Conservation (phyloP, 1,140 invertebrate genomes). For the Penaeus indicus region DNA sequence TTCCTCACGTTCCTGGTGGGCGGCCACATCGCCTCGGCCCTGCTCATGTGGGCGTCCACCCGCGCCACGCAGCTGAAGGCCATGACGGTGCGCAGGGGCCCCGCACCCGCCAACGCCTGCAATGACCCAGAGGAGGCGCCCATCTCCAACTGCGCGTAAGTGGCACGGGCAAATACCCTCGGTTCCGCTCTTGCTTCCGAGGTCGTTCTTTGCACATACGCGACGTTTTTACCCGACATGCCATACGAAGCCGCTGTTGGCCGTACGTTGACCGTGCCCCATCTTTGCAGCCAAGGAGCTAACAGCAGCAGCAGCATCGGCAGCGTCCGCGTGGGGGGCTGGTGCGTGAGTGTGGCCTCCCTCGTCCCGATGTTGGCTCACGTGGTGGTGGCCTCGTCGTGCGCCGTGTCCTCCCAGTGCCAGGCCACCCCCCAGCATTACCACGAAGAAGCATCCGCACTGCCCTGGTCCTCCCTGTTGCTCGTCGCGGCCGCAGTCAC, state of each 20-base stretch:
- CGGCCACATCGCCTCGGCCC: constrained; percentile 51
- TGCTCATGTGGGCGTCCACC: constrained; percentile 60
- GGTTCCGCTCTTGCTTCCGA: no score
- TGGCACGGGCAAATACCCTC: neutral
- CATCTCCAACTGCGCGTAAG: constrained; percentile 52
- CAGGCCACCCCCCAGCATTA: constrained; percentile 34
- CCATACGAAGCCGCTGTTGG: neutral
- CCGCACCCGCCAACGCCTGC: constrained; percentile 25
- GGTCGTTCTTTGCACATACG: no score
- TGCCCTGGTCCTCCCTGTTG: constrained; percentile 64
- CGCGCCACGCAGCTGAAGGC: constrained; percentile 55
- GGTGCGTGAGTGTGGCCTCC: constrained; percentile 55
- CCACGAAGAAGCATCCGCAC: constrained; percentile 55
- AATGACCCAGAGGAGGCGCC: constrained; percentile 60
- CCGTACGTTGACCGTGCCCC: neutral
- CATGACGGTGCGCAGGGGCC: constrained; percentile 7
- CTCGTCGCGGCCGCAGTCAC: constrained; percentile 60
- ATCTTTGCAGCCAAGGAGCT: neutral
- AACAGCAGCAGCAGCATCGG: constrained; percentile 36
- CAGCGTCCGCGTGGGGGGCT: constrained; percentile 49
- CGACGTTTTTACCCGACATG: no score
- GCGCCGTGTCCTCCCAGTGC: constrained; percentile 52
- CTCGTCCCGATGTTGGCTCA: constrained; percentile 61
- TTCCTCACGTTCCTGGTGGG: constrained; percentile 58
- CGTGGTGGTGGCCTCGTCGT: constrained; percentile 59